Base-by-base conservation (phyloP, 2,113 vertebrate genomes). In the Clarias gariepinus region DNA sequence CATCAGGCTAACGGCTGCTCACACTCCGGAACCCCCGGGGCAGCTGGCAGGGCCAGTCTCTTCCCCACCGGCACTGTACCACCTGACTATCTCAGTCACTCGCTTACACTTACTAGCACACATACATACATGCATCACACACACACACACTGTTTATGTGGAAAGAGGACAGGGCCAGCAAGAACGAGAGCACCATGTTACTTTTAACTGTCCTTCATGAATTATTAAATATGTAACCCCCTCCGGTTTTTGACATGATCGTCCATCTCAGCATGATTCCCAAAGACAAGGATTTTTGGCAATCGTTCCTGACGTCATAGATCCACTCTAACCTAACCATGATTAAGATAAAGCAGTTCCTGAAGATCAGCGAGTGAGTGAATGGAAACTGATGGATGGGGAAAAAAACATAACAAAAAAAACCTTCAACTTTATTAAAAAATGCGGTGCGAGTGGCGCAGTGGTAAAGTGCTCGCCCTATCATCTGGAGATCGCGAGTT, bases 1-100 rank as follows among this genome's bases (percentile, higher is more conserved):
- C 90, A 95, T 95, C 93, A 95, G 89, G 90, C 90, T 95, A 96
- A 96, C 95, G 93, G 93, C 93, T 90, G 90, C 92, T 94, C 94
- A 92, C 90, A 89, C 87, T 83, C 66, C 66, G 3, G 79, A 89
- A 89, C 91, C 92, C 93, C 93, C 90, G 86, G 91, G 33, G 90
- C 81, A 87, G 92, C 93, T 89, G 88, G 89, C 92, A 92, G 90
- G 89, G 85, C 87, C 88, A 86, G 85, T 85, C 86, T 86, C 69
- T 90, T 85, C 60, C 89, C 84, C 83, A 83, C 82, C 52, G 86
- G 85, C 84, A 57, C 41, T 81, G 28, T 76, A 66, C 64, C 73
- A 71, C 81, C 60, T 82, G 57, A 69, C 76, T 79, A 28, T 68
- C 66, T 81, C 23, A 81, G 69, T 58, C 60, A 23, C 66, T 86